These are phyloP conservation scores for Larimichthys polyactis DNA, from an alignment of 2,113 vertebrate species.

Conservation along the genomic window DNA sequence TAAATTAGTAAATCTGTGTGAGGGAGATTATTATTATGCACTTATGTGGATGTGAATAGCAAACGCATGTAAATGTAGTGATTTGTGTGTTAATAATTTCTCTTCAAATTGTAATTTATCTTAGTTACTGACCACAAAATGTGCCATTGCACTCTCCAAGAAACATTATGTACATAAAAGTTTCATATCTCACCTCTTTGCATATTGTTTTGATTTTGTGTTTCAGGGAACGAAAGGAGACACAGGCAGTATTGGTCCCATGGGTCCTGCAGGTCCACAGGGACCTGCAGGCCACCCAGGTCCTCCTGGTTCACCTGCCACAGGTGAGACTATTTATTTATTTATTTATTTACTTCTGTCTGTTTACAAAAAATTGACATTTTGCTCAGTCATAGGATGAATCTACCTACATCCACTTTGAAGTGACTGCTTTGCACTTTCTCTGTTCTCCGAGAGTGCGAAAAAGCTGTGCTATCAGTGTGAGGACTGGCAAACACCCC, in stretches of 20 bases:
- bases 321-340: constrained; percentile 84
- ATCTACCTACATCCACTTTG: background rate
- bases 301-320: constrained; percentile 87
- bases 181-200: background rate
- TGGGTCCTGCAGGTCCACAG: constrained; percentile 91
- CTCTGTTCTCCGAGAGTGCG: background rate
- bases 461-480: constrained; percentile 10
- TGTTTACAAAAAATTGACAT: background rate
- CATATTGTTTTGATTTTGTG: constrained; percentile 38
- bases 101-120: background rate
- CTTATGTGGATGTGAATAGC: background rate
- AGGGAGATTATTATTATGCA: background rate
- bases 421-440: constrained; percentile 1
- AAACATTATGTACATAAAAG: background rate
- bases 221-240: constrained; percentile 93
- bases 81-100: background rate
- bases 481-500: constrained; percentile 19
- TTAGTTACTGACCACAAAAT: background rate
- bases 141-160: background rate
- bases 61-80: background rate
- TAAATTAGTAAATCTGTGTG: background rate
- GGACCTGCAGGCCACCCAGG: constrained; percentile 91
- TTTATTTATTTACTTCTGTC: background rate
- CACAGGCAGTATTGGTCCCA: constrained; percentile 84
- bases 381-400: background rate